Evolutionary conservation across 2,888 invertebrate species (phyloP).

Genomic region (Anagyrus pseudococci): DNA sequence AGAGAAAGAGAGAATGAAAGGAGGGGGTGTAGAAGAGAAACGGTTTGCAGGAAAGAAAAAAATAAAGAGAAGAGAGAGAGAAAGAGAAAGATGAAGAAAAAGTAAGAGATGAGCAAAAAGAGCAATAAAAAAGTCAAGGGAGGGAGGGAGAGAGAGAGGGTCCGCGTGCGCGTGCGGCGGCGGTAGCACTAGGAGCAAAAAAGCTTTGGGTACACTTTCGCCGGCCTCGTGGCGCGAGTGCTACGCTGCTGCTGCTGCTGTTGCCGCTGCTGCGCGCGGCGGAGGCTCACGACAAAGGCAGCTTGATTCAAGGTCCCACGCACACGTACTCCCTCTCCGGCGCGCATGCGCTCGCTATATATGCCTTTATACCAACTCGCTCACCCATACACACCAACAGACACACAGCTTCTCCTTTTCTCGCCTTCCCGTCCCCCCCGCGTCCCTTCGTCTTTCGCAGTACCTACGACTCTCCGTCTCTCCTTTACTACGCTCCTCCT

Average conservation of each 20-base stretch:
- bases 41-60: not conserved
- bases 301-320: slow-evolving; percentile 60
- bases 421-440: slow-evolving; percentile 4
- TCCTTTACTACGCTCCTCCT: too few relatives aligned
- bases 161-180: slow-evolving; percentile 17
- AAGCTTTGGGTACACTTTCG: slow-evolving; percentile 61
- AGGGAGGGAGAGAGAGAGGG: slow-evolving; percentile 23
- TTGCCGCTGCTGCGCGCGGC: not conserved
- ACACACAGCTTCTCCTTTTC: not conserved
- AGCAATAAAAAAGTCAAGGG: slow-evolving; percentile 29
- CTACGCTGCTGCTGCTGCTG: not conserved
- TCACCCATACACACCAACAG: slow-evolving; percentile 21
- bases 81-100: slow-evolving; percentile 14
- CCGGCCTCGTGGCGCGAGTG: slow-evolving; percentile 59
- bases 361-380: too few relatives aligned
- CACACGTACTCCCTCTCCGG: slow-evolving; percentile 31
- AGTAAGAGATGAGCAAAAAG: slow-evolving; percentile 39
- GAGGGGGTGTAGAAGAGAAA: not conserved
- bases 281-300: slow-evolving; percentile 61
- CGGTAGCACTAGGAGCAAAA: slow-evolving; percentile 37
- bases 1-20: slow-evolving; percentile 36
- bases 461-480: slow-evolving; percentile 2
- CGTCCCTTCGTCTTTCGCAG: slow-evolving; percentile 3
- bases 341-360: not conserved
- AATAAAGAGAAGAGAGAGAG: not conserved